These are phyloP conservation scores for Daphoenositta chrysoptera DNA, from an alignment of 2,113 vertebrate genomes.

Conservation along the genomic window DNA sequence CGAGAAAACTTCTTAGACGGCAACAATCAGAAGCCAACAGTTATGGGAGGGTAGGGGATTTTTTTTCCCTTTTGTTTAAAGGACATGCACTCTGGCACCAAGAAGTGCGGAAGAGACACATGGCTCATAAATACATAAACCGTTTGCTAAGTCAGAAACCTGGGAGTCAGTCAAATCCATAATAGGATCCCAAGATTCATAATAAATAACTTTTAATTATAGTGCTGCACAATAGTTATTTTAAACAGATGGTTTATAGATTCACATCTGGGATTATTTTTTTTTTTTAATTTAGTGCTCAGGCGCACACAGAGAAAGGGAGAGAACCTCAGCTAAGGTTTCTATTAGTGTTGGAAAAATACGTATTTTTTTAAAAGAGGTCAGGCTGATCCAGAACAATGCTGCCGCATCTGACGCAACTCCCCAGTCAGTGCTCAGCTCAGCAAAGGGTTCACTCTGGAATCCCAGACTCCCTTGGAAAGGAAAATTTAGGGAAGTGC, in stretches of 20 bases:
- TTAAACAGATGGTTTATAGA: constrained; percentile 69
- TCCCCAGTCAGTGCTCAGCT: background rate
- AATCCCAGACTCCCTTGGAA: background rate
- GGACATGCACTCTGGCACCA: background rate
- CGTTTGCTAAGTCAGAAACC: constrained; percentile 61
- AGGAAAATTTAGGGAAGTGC: background rate
- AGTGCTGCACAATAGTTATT: constrained; percentile 59
- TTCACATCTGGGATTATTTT: constrained; percentile 59
- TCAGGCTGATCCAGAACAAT: constrained; percentile 12
- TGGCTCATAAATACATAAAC: constrained; percentile 43
- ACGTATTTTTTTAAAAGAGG: background rate
- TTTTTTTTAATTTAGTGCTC: constrained; percentile 19
- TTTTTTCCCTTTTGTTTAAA: constrained; percentile 29
- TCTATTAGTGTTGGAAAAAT: constrained; percentile 30
- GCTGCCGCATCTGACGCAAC: background rate
- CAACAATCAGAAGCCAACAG: constrained; percentile 34
- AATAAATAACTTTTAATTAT: constrained; percentile 74
- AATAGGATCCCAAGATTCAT: constrained; percentile 65
- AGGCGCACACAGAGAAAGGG: background rate
- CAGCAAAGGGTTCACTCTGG: background rate
- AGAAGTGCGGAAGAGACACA: constrained; percentile 20
- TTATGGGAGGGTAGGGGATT: background rate
- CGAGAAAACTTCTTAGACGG: constrained; percentile 1
- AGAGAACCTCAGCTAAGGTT: constrained; percentile 15
- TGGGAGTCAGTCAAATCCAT: constrained; percentile 62